Conservation (phyloP, 2,888 invertebrate species). For the Beris chalybata region DNA sequence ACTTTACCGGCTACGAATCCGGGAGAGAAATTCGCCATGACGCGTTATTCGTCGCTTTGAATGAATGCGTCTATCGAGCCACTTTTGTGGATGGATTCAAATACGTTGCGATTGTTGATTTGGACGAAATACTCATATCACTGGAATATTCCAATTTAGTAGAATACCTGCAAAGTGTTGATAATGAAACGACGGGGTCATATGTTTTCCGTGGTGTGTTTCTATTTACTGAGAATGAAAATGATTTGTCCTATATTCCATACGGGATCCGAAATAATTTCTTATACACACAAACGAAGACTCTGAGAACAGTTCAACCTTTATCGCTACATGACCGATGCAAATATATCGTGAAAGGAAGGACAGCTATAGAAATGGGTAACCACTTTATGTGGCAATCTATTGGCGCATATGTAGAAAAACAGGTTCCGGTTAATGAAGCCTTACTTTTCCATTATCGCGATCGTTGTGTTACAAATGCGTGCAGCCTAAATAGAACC, state of each 20-base stretch:
- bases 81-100: constrained; percentile 72
- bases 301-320: too few species aligned
- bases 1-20: constrained; percentile 47
- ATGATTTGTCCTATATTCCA: too few species aligned
- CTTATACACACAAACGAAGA: too few species aligned
- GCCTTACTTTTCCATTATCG: constrained; percentile 54
- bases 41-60: constrained; percentile 85
- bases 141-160: constrained; percentile 73
- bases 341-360: too few species aligned
- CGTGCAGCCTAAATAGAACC: constrained; percentile 45
- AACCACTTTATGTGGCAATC: constrained; percentile 74
- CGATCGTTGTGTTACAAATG: constrained; percentile 50
- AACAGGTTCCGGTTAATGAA: constrained; percentile 48
- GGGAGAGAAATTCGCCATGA: constrained; percentile 59
- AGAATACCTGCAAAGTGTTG: constrained; percentile 47
- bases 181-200: constrained; percentile 52
- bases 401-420: constrained; percentile 47
- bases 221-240: constrained; percentile 79
- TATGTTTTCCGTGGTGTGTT: constrained; percentile 58
- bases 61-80: constrained; percentile 88
- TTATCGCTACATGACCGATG: too few species aligned
- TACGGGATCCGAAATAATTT: too few species aligned
- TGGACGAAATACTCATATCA: constrained; percentile 85
- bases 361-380: too few species aligned
- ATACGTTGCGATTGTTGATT: constrained; percentile 82